These are phyloP conservation scores for Sycophila texana DNA, from an alignment of 2,888 invertebrate species.

Conservation along the genomic window DNA sequence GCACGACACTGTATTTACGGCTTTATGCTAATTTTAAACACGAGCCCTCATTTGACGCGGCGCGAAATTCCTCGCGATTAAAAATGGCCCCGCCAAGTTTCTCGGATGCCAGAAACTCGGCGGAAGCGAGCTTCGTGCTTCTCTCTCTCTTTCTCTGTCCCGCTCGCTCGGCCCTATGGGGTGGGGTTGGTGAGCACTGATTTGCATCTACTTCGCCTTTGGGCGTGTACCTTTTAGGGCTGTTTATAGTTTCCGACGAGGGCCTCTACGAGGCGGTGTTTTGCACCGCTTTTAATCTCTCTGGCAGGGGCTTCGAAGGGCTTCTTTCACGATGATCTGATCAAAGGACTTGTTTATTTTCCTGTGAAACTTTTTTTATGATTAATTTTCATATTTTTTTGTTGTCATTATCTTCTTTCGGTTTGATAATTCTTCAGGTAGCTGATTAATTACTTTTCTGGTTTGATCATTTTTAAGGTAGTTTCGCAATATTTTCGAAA, in stretches of 20 bases:
- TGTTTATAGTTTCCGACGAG: neutral
- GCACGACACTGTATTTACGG: constrained; percentile 45
- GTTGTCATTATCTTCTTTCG: too few species aligned
- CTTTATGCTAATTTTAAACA: constrained; percentile 60
- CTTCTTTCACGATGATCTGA: too few species aligned
- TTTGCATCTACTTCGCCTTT: neutral
- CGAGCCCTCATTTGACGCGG: constrained; percentile 49
- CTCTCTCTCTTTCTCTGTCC: neutral
- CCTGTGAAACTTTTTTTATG: too few species aligned
- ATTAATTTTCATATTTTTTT: too few species aligned
- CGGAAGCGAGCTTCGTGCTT: constrained; percentile 2
- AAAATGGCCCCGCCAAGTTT: constrained; percentile 22
- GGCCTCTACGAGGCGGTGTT: too few species aligned
- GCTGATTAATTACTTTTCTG: too few species aligned
- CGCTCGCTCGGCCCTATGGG: neutral
- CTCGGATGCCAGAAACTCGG: neutral
- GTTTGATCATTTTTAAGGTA: too few species aligned
- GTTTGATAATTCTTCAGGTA: too few species aligned
- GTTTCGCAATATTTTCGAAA: too few species aligned
- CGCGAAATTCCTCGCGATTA: constrained; percentile 44
- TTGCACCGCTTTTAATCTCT: too few species aligned
- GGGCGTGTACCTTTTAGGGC: neutral
- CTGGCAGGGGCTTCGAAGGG: too few species aligned
- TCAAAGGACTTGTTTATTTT: too few species aligned
- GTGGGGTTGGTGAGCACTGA: neutral